A percentile compares a stretch with the other conserved stretches of the same genome.
phyloP scores from a whole-genome alignment of 1,140 invertebrate genomes.

The Euglossa dilemma region DNA sequence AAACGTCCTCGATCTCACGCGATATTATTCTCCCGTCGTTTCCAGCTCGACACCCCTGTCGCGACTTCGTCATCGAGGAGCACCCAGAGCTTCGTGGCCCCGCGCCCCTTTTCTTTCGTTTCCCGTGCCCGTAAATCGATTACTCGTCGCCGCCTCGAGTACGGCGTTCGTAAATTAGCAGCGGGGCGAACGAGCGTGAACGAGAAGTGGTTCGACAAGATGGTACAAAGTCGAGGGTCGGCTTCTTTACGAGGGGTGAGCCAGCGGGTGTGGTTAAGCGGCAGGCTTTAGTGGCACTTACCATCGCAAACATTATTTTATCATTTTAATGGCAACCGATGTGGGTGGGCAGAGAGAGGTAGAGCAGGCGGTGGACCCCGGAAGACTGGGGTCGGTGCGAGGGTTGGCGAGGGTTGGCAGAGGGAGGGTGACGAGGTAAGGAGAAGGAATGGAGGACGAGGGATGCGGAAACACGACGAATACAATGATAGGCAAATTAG shows the following conservation, averaged over 20 bases:
- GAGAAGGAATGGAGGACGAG: background rate
- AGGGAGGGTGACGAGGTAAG: background rate
- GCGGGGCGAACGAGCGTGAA: constrained; percentile 65
- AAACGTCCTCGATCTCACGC: background rate
- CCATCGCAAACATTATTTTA: constrained; percentile 81
- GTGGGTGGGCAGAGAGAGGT: background rate
- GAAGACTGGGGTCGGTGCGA: background rate
- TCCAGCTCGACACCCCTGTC: constrained; percentile 7
- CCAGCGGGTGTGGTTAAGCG: constrained; percentile 68
- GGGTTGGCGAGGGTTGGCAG: background rate
- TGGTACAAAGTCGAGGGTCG: constrained; percentile 70
- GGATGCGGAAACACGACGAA: background rate
- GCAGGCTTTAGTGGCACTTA: constrained; percentile 78
- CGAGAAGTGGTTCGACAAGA: constrained; percentile 69
- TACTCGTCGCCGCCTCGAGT: constrained; percentile 67
- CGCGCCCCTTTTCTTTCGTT: constrained; percentile 31
- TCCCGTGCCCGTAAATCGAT: constrained; percentile 62
- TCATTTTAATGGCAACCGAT: constrained; percentile 78
- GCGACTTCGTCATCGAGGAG: constrained; percentile 30
- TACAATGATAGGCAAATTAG: constrained; percentile 36
- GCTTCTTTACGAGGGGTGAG: constrained; percentile 66
- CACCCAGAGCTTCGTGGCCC: background rate
- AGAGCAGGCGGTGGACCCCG: background rate
- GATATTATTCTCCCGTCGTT: constrained; percentile 43
- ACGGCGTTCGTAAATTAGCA: constrained; percentile 70